These are phyloP conservation scores for Cephus runcator DNA, from an alignment of 2,888 invertebrate genomes.

Conservation along the genomic window DNA sequence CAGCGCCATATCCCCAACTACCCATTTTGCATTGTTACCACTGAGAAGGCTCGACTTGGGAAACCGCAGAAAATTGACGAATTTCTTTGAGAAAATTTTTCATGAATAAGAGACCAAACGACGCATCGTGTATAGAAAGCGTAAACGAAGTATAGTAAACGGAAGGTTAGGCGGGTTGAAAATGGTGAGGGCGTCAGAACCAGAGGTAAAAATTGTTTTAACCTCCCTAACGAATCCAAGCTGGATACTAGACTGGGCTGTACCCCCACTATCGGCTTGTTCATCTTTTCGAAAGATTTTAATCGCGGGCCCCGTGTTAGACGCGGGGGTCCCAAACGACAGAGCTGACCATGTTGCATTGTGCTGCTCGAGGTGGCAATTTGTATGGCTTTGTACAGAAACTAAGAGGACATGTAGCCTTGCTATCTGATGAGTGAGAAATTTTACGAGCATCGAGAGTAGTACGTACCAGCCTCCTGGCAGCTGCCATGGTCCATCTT, in stretches of 20 bases:
- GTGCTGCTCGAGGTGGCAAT: slow-evolving; percentile 46
- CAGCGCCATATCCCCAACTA: neutral
- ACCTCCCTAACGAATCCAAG: neutral
- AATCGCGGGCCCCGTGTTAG: slow-evolving; percentile 23
- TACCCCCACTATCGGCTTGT: slow-evolving; percentile 1
- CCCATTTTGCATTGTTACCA: neutral
- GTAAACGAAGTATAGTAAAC: neutral
- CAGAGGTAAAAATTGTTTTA: neutral
- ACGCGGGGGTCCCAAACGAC: slow-evolving; percentile 26
- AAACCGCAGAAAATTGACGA: neutral
- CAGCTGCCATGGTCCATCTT: neutral
- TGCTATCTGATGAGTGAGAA: slow-evolving; percentile 49
- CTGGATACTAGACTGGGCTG: neutral
- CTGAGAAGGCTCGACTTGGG: neutral
- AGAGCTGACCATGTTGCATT: slow-evolving; percentile 38
- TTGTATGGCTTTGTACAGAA: slow-evolving; percentile 44
- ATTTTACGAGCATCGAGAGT: slow-evolving; percentile 33
- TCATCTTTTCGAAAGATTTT: slow-evolving; percentile 10
- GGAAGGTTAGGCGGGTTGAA: neutral
- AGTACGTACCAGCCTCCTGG: neutral
- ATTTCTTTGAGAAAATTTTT: neutral
- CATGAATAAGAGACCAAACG: neutral
- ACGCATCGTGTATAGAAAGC: neutral
- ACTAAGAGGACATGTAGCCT: slow-evolving; percentile 38
- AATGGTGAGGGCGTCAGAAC: neutral